phyloP scores from a whole-genome alignment of 2,888 invertebrate species.

The Pasiphila rectangulata region DNA sequence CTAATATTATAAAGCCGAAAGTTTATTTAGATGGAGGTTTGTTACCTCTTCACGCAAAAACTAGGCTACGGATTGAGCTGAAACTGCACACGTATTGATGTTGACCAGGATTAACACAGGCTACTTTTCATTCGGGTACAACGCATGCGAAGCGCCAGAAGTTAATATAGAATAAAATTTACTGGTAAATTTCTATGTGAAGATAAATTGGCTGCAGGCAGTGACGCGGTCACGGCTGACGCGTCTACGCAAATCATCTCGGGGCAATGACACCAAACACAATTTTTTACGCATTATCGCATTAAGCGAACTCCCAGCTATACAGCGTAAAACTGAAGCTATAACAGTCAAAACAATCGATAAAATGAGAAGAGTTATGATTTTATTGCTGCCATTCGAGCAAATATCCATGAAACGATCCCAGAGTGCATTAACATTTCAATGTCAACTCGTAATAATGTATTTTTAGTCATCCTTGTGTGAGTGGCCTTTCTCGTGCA shows the following conservation, averaged over 20 bases:
- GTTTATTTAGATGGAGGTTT: too few species aligned
- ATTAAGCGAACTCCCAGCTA: constrained; percentile 48
- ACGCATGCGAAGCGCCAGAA: too few species aligned
- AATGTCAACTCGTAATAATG: constrained; percentile 76
- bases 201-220: constrained; percentile 31
- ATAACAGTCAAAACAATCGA: constrained; percentile 67
- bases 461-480: constrained; percentile 75
- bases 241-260: constrained; percentile 42
- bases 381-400: constrained; percentile 48
- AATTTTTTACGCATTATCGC: constrained; percentile 59
- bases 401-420: constrained; percentile 64
- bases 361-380: constrained; percentile 56
- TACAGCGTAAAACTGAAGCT: constrained; percentile 52
- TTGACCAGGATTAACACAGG: too few species aligned
- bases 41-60: too few species aligned
- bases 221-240: constrained; percentile 41
- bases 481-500: constrained; percentile 65
- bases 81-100: too few species aligned
- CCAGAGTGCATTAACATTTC: constrained; percentile 79
- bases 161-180: constrained; percentile 48
- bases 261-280: constrained; percentile 55
- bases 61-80: too few species aligned
- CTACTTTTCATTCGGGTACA: too few species aligned
- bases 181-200: constrained; percentile 27
- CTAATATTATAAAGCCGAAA: too few species aligned